Conservation (phyloP, 35 echinoderm and acorn worm species). For the Chiridota heheva region DNA sequence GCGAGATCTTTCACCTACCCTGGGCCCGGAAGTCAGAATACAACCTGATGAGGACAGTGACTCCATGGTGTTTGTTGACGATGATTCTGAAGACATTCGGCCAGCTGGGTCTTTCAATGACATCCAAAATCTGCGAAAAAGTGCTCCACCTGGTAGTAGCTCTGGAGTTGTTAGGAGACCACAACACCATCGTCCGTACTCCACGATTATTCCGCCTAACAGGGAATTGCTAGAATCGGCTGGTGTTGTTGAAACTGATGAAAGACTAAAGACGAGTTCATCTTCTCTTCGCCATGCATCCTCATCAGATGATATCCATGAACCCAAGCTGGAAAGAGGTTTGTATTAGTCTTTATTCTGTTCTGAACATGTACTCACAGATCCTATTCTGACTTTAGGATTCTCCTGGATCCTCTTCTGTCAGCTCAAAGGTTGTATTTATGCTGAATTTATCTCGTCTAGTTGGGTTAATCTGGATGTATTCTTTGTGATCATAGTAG, state of each 20-base stretch:
- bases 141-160: slow-evolving; percentile 55
- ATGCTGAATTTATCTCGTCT: too few relatives aligned
- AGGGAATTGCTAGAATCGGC: slow-evolving; percentile 43
- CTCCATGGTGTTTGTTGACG: slow-evolving; percentile 71
- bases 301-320: slow-evolving; percentile 30
- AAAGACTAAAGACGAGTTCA: slow-evolving; percentile 1
- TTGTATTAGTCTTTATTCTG: too few relatives aligned
- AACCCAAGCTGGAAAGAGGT: slow-evolving; percentile 7
- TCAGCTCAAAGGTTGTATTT: too few relatives aligned
- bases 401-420: too few relatives aligned
- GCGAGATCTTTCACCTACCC: slow-evolving; percentile 33
- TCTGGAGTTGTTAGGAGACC: slow-evolving; percentile 5
- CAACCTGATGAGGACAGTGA: slow-evolving; percentile 67
- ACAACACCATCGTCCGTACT: slow-evolving; percentile 67
- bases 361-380: too few relatives aligned
- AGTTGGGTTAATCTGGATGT: too few relatives aligned
- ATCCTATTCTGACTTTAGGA: too few relatives aligned
- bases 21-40: slow-evolving; percentile 42
- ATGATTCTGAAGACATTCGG: slow-evolving; percentile 63
- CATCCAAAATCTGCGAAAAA: slow-evolving; percentile 69
- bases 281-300: slow-evolving; percentile 4
- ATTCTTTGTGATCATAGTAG: too few relatives aligned
- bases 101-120: slow-evolving; percentile 67
- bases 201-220: slow-evolving; percentile 62
- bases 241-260: slow-evolving; percentile 27